Evolutionary conservation across 1,140 invertebrate species (phyloP), one percentile per base, ranked within the genome.

Genomic region (Drosophila sp.): DNA sequence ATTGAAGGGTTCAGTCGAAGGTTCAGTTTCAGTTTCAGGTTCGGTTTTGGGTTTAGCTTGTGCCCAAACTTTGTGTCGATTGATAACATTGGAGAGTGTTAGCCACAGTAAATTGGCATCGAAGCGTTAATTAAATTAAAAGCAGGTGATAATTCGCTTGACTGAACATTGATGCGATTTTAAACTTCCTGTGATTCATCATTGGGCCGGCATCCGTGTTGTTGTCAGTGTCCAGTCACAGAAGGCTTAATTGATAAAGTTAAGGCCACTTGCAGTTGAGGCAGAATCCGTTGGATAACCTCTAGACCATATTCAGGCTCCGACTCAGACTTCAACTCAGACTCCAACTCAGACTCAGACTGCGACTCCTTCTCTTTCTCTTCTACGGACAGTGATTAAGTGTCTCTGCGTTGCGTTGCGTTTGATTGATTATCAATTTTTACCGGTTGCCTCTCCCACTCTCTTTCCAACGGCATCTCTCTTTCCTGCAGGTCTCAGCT

Each of bases 351-450:
- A 54, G 34, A 40, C 7, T 9, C 34, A 4, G 21, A 14, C 7
- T 11, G 11, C 38, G 46, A n/a, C n/a, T n/a, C n/a, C n/a, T n/a
- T n/a, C n/a, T n/a, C n/a, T n/a, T n/a, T n/a, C n/a, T n/a, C n/a
- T n/a, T n/a, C n/a, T 64, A 7, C 71, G 70, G 81, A 87, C 82
- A 87, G 78, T 87, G 82, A 87, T 87, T 87, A 87, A 87, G 82
- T 87, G 82, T 67, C 78, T 80, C 48, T 69, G 70, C 71, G 36
- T 57, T 61, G 56, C 82, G 66, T 86, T 51, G 29, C 48, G 13
- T 53, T 53, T 53, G 82, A 87, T 87, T 87, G 82, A 87, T 87
- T 87, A 87, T 87, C 82, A 87, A 89, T 87, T 87, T 87, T 51
- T 72, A 69, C 59, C 63, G 63, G 38, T 51, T 78, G 67, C 65